These are phyloP conservation scores for Cheilosia impressa DNA, from an alignment of 2,888 invertebrate species.

Conservation along the genomic window DNA sequence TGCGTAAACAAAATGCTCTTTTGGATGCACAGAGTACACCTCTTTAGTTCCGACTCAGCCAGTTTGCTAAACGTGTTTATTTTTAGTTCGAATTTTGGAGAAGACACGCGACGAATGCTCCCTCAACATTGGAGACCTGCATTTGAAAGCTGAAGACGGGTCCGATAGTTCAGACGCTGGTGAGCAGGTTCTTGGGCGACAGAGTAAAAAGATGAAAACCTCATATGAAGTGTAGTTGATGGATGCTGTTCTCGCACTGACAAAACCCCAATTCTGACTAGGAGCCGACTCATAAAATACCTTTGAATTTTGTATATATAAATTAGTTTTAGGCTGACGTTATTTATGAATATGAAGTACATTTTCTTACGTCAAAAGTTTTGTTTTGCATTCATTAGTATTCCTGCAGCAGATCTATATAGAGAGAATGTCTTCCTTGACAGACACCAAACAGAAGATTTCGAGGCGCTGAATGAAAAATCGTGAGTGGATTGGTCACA, in stretches of 20 bases:
- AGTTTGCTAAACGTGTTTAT: not conserved
- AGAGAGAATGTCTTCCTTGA: not conserved
- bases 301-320: constrained; percentile 39
- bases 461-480: not conserved
- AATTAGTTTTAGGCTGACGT: constrained; percentile 22
- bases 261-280: no score
- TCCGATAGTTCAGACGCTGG: constrained; percentile 85
- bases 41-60: not conserved
- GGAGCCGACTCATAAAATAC: not conserved
- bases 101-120: constrained; percentile 90
- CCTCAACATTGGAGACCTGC: constrained; percentile 83
- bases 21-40: constrained; percentile 94
- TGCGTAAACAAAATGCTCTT: constrained; percentile 93
- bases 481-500: constrained; percentile 6
- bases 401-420: not conserved
- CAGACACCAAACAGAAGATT: not conserved
- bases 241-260: not conserved
- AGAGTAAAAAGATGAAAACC: constrained; percentile 89
- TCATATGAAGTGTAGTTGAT: constrained; percentile 78
- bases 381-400: not conserved
- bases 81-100: constrained; percentile 91
- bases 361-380: not conserved
- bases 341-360: constrained; percentile 2
- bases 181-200: constrained; percentile 84
- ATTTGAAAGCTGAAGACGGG: constrained; percentile 84